These are phyloP conservation scores for Thamnophis sirtalis DNA, from an alignment of 2,113 vertebrate species.

Conservation along the genomic window DNA sequence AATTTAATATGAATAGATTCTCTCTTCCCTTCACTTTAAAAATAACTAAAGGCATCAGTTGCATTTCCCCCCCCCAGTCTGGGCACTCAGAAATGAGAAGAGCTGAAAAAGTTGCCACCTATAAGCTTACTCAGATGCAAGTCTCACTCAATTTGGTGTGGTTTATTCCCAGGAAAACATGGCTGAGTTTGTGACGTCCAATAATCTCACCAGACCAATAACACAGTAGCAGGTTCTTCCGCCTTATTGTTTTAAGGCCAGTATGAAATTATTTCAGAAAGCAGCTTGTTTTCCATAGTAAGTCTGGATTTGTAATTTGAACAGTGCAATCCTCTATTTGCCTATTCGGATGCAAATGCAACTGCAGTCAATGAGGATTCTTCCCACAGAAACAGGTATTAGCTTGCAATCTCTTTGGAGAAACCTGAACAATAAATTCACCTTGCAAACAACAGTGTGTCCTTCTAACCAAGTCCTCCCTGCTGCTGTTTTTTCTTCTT, in stretches of 20 bases:
- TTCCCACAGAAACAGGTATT: background rate
- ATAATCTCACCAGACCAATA: background rate
- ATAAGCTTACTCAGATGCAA: background rate
- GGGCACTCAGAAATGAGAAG: background rate
- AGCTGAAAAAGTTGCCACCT: background rate
- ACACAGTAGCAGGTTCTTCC: background rate
- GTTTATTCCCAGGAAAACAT: background rate
- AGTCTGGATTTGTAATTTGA: background rate
- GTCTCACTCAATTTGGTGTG: background rate
- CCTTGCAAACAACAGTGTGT: background rate
- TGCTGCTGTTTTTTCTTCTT: background rate
- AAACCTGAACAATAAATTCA: background rate
- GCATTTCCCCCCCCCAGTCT: background rate
- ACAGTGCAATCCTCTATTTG: background rate
- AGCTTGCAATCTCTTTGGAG: background rate
- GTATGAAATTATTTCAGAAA: background rate
- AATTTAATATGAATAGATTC: background rate
- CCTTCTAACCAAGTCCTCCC: background rate
- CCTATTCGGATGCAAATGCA: background rate
- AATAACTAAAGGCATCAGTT: background rate
- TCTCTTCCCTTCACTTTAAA: background rate
- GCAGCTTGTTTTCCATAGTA: background rate
- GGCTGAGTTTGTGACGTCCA: background rate
- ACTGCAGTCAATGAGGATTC: background rate
- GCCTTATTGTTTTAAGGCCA: background rate